A percentile compares a stretch with the other conserved stretches of the same genome.
phyloP scores from a whole-genome alignment of 92 coral and sea anemone species.

The Umimayanthus chanpuru region DNA sequence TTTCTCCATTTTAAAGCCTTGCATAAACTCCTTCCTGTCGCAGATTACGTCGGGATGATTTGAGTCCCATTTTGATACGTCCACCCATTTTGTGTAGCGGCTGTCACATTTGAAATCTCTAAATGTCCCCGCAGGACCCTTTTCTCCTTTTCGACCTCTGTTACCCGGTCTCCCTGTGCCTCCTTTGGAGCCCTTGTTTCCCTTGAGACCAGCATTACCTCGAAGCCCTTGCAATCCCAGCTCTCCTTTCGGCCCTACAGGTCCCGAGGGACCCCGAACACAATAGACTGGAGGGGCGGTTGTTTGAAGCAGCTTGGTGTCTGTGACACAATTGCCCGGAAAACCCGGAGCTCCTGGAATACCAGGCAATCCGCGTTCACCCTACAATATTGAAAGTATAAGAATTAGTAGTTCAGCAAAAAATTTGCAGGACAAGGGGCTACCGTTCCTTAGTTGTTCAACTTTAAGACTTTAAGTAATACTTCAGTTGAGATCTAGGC shows the following conservation, averaged over 20 bases:
- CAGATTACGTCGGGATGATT: conserved; percentile 75
- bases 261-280: conserved; percentile 82
- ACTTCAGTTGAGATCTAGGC: too few relatives aligned
- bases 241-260: conserved; percentile 76
- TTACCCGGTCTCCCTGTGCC: conserved; percentile 63
- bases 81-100: conserved; percentile 85
- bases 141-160: conserved; percentile 76
- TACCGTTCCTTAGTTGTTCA: too few relatives aligned
- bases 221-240: conserved; percentile 62
- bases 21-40: conserved; percentile 76
- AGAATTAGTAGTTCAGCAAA: too few relatives aligned
- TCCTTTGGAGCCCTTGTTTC: conserved; percentile 71
- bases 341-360: conserved; percentile 76
- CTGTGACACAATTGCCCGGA: conserved; percentile 79
- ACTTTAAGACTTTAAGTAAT: too few relatives aligned
- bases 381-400: conserved; percentile 50
- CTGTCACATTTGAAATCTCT: conserved; percentile 65
- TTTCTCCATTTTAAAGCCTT: conserved; percentile 71
- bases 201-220: conserved; percentile 72
- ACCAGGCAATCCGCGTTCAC: conserved; percentile 74
- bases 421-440: too few relatives aligned
- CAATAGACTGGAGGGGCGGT: conserved; percentile 62
- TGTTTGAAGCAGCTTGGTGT: conserved; percentile 57
- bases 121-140: conserved; percentile 85
- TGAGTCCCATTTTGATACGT: conserved; percentile 61